Evolutionary conservation across 2,797 vertebrate species (phyloP).

Genomic region (Clamator glandarius): DNA sequence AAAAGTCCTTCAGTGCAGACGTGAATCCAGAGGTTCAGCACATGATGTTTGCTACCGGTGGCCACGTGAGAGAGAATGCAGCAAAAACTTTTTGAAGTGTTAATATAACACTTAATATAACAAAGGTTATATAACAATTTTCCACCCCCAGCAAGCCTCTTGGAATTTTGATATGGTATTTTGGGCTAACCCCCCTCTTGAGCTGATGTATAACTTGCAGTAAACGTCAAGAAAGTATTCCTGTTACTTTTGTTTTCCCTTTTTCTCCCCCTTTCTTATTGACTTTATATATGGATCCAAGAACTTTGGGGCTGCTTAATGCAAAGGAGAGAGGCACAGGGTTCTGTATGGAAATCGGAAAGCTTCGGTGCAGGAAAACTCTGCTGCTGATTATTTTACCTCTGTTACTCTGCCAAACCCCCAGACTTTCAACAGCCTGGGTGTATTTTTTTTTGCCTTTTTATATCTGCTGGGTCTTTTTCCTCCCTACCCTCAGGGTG

Average conservation of each 20-base stretch:
- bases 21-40: neutral
- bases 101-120: neutral
- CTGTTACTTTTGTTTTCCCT: neutral
- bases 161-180: neutral
- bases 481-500: neutral
- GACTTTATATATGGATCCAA: neutral
- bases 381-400: neutral
- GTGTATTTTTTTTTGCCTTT: neutral
- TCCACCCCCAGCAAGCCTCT: conserved; percentile 21
- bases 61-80: neutral
- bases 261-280: neutral
- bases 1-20: neutral
- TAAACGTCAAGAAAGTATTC: conserved; percentile 1
- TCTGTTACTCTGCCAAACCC: conserved; percentile 25
- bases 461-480: neutral
- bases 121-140: neutral
- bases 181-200: neutral
- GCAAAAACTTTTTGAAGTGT: neutral
- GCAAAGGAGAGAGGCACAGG: neutral
- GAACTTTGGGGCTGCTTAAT: neutral
- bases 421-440: neutral
- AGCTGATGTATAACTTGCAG: neutral
- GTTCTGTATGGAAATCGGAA: neutral
- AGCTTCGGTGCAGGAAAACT: neutral
- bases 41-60: accelerated